A percentile compares a stretch with the other conserved stretches of the same genome.
These are phyloP conservation scores for Aphelocoma californica DNA, from an alignment of 2,797 vertebrate species.

Conservation along the genomic window DNA sequence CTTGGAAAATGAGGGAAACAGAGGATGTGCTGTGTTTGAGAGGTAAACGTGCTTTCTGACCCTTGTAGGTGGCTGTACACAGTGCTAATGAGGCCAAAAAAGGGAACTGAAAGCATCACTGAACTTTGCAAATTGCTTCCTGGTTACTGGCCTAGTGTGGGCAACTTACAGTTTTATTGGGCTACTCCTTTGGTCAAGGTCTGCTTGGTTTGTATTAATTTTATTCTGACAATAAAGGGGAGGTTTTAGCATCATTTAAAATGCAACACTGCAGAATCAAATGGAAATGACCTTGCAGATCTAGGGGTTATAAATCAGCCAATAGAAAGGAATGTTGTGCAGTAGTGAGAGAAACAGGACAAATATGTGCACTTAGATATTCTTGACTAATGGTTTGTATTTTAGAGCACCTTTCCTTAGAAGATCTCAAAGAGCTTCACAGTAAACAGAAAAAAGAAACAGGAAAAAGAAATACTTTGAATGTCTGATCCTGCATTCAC, in stretches of 20 bases:
- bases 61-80: not conserved
- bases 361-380: not conserved
- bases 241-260: conserved; percentile 26
- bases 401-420: not conserved
- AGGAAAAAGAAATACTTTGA: not conserved
- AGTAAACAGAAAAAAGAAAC: not conserved
- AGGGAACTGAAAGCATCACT: not conserved
- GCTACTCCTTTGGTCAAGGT: conserved; percentile 34
- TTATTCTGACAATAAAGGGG: conserved; percentile 30
- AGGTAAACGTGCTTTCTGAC: not conserved
- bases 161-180: conserved; percentile 20
- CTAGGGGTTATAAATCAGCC: conserved; percentile 35
- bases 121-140: conserved; percentile 14
- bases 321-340: not conserved
- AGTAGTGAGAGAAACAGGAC: not conserved
- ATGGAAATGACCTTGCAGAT: conserved; percentile 56
- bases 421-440: not conserved
- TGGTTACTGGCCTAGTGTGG: not conserved
- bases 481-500: not conserved
- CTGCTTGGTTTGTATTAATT: conserved; percentile 23
- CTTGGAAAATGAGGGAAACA: not conserved
- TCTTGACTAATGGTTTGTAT: not conserved
- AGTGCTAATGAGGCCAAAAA: conserved; percentile 11
- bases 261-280: conserved; percentile 40
- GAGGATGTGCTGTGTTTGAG: not conserved